Evolutionary conservation across 2,888 invertebrate species (phyloP), one percentile per base, ranked within the genome.

Genomic region (Catotricha subobsoleta): DNA sequence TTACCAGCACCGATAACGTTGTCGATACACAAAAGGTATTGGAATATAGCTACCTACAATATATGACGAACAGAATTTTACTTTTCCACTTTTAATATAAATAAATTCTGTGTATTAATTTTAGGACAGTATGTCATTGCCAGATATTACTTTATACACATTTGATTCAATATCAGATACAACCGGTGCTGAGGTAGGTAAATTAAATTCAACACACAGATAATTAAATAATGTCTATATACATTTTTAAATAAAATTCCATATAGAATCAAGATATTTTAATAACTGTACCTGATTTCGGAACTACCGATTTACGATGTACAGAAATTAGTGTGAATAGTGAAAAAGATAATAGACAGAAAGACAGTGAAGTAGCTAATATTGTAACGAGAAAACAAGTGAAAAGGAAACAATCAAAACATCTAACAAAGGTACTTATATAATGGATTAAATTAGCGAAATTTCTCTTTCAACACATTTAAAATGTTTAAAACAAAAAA

Each of bases 121-220:
- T n/a, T n/a, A 33, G 16, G 33, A 33, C 10, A 33, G 8, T 8
- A n/a, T 20, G 9, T 38, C 38, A 10, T 38, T 38, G 27, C 38
- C 38, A 3, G 38, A 38, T 27, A 38, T 38, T 12, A 23, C 38
- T 12, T 18, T 38, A 8, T 38, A 38, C 28, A 16, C 38, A 5
- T 38, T 38, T 18, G 38, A 28, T 27, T 7, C 27, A 5, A 36
- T 36, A 9, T n/a, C 21, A 2, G 23, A 36, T 4, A n/a, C 29
- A 12, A n/a, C 7, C 4, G 30, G 7, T 8, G 30, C 15, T 46
- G 42, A 45, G 40, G 33, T 15, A 42, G 9, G 41, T 41, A 42
- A 27, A 36, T 33, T 34, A 45, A 5, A 12, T 3, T 4, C 20
- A 39, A 30, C 12, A 30, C 30, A 13, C 30, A 5, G 15, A 30